A percentile compares a stretch with the other conserved stretches of the same genome.
Conservation (phyloP, 2,797 vertebrate genomes). For the Spinibarbus caldwelli region DNA sequence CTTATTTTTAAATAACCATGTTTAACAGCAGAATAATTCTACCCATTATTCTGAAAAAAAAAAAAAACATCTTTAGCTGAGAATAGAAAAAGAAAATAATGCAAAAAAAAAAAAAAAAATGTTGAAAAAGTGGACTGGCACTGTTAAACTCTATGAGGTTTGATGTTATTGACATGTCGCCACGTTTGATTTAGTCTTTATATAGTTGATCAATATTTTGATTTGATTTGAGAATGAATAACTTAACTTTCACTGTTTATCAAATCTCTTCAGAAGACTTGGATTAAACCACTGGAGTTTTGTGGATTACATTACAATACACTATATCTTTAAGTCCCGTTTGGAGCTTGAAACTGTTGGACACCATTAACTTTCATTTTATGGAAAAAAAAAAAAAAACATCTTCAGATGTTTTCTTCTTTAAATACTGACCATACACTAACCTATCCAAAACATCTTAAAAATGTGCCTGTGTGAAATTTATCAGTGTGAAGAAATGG, state of each 20-base stretch:
- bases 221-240: not conserved
- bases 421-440: not conserved
- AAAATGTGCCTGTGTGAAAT: not conserved
- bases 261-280: not conserved
- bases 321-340: not conserved
- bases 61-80: not conserved
- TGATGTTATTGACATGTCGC: not conserved
- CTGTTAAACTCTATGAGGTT: not conserved
- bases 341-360: not conserved
- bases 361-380: not conserved
- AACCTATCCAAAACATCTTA: not conserved
- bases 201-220: not conserved
- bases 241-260: not conserved
- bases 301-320: not conserved
- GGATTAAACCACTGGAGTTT: not conserved
- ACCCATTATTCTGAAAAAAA: not conserved
- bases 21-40: not conserved
- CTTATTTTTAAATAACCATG: not conserved
- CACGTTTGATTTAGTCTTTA: not conserved
- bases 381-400: not conserved
- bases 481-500: conserved; percentile 15
- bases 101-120: not conserved
- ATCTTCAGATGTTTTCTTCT: not conserved
- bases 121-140: not conserved
- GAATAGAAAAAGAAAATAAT: not conserved